These are phyloP conservation scores for Oceanodroma leucorhoa DNA, from an alignment of 2,797 vertebrate genomes.

Conservation along the genomic window DNA sequence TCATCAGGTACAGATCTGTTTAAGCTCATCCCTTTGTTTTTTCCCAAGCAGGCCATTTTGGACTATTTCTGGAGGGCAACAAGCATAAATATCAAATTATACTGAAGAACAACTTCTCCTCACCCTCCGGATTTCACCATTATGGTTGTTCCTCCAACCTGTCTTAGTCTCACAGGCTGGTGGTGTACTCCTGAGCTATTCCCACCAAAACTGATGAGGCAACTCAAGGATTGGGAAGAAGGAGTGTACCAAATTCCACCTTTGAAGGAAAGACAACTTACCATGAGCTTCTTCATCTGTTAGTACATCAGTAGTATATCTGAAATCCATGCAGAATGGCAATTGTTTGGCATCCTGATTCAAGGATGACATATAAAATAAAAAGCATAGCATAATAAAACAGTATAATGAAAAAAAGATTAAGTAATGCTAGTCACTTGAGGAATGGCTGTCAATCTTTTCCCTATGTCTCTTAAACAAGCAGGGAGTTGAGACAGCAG, in stretches of 20 bases:
- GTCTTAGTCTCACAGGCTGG: neutral
- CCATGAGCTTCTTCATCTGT: conserved; percentile 81
- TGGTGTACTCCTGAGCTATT: neutral
- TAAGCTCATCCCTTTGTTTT: conserved; percentile 76
- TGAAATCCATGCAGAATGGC: conserved; percentile 85
- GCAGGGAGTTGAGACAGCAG: neutral
- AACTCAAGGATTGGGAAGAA: neutral
- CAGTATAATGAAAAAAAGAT: neutral
- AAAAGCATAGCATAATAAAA: neutral
- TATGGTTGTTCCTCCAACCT: neutral
- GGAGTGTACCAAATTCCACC: neutral
- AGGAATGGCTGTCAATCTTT: neutral
- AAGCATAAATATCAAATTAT: neutral
- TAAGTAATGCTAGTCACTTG: neutral
- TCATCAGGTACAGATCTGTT: neutral
- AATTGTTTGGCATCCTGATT: conserved; percentile 76
- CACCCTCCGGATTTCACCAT: neutral
- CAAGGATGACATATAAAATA: neutral
- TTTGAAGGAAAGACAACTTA: conserved; percentile 47
- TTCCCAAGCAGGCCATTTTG: conserved; percentile 74
- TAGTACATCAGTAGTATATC: conserved; percentile 81
- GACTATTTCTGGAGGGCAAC: conserved; percentile 73
- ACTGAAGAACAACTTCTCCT: neutral
- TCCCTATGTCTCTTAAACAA: neutral
- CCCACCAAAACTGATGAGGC: neutral